Evolutionary conservation across 2,113 vertebrate species (phyloP).

Genomic region (Tragelaphus buxtoni): DNA sequence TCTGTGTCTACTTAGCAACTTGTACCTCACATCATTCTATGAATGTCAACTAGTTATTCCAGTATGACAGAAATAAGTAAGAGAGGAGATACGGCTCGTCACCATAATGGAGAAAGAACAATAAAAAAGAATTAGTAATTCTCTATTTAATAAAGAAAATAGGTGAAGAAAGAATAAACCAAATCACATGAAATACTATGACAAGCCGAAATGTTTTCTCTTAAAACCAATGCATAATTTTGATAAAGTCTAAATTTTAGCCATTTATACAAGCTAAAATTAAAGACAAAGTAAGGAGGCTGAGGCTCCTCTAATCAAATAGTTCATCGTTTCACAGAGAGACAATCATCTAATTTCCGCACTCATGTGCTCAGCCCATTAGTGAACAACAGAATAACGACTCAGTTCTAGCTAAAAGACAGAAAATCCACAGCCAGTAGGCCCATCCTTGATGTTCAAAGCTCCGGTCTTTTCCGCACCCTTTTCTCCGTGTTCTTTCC

Average conservation of each 20-base stretch:
- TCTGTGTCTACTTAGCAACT: neutral
- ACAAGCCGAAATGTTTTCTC: neutral
- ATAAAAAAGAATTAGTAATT: neutral
- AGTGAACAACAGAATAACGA: neutral
- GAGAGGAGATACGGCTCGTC: neutral
- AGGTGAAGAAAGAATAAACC: neutral
- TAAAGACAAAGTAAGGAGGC: neutral
- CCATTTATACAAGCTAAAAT: neutral
- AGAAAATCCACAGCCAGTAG: neutral
- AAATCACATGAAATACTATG: neutral
- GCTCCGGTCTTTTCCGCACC: neutral
- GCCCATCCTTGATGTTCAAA: no score
- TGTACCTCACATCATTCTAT: neutral
- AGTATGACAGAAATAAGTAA: neutral
- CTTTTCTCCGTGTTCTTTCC: neutral
- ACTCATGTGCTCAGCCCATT: neutral
- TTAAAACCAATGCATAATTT: neutral
- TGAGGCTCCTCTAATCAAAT: neutral
- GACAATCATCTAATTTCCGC: neutral
- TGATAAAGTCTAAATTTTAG: neutral
- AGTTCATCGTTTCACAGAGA: neutral
- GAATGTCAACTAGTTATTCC: neutral
- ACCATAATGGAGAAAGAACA: neutral
- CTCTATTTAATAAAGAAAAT: neutral
- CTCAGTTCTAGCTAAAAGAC: neutral